Evolutionary conservation across 2,113 vertebrate species (phyloP), one percentile per base, ranked within the genome.

Genomic region (Microcebus jonahi): DNA sequence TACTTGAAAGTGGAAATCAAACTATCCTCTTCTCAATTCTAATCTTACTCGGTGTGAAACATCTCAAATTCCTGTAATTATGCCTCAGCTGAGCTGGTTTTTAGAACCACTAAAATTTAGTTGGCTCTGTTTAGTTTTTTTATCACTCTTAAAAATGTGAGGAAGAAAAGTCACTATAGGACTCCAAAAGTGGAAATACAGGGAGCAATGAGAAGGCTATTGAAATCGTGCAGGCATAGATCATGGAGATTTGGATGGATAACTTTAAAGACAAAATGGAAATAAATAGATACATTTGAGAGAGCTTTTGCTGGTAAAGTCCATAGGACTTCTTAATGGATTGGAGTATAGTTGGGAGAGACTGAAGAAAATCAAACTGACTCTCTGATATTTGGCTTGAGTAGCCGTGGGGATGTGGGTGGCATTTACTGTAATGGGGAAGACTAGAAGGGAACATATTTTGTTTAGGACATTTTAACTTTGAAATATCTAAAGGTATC

Each of bases 1-100:
- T 92, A 88, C 20, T 75, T 90, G 42, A 84, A 59, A 23, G 15
- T 83, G 50, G 53, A 85, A 93, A 93, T 93, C 39, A 88, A 92
- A 53, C 39, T 65, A 34, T 80, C 9, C 29, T 88, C 25, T 6
- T 88, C 3, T 20, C 39, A 91, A 36, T 63, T 88, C 59, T 48
- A 93, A 15, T 31, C 4, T 94, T 50, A 50, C 65, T 88, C 61
- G 25, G 34, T 88, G 27, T 6, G 6, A 90, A 91, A 9, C 14
- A 80, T 27, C 36, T 50, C 71, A 55, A 67, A 59, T 95, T 94
- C 21, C 8, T 82, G 1, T 92, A 59, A 85, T 77, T 86, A 63
- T 63, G 36, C 21, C 2, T 76, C 45, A 90, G n/a, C 14, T 39
- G 29, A 88, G 23, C 59, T 17, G 18, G 3, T 50, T 81, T 85